Conservation (phyloP, 1,140 invertebrate genomes). For the Polyergus mexicanus region DNA sequence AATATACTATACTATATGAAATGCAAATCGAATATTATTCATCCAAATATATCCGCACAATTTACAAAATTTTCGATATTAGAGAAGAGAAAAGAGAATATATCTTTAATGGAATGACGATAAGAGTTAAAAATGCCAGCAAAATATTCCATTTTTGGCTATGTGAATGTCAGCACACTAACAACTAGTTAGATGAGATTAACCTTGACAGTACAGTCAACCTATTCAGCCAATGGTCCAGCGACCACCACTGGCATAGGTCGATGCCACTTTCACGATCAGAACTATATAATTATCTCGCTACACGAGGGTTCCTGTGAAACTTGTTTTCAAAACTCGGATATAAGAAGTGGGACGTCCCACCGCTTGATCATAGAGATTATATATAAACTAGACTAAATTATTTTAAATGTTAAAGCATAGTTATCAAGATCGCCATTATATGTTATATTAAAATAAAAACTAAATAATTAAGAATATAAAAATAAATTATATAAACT, state of each 20-base stretch:
- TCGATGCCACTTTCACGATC: conserved; percentile 84
- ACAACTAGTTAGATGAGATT: conserved; percentile 63
- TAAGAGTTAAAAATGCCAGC: neutral
- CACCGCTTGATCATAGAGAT: conserved; percentile 14
- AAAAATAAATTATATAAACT: neutral
- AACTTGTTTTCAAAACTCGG: conserved; percentile 73
- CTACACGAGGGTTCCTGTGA: conserved; percentile 65
- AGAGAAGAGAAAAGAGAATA: too few relatives aligned
- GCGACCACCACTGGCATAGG: conserved; percentile 70
- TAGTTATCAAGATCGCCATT: neutral
- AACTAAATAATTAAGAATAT: neutral
- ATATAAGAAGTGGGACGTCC: neutral
- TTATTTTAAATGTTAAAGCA: conserved; percentile 1
- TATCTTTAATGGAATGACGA: neutral
- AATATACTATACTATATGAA: neutral
- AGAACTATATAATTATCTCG: conserved; percentile 76
- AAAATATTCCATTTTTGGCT: neutral
- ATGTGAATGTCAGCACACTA: neutral
- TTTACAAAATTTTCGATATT: neutral
- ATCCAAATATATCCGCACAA: too few relatives aligned
- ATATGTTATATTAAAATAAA: neutral
- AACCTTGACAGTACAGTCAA: conserved; percentile 83
- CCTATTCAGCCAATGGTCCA: conserved; percentile 56
- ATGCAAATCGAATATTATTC: too few relatives aligned
- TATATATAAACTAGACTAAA: conserved; percentile 12